These are phyloP conservation scores for Bombus polaris DNA, from an alignment of 1,140 invertebrate genomes.

Conservation along the genomic window DNA sequence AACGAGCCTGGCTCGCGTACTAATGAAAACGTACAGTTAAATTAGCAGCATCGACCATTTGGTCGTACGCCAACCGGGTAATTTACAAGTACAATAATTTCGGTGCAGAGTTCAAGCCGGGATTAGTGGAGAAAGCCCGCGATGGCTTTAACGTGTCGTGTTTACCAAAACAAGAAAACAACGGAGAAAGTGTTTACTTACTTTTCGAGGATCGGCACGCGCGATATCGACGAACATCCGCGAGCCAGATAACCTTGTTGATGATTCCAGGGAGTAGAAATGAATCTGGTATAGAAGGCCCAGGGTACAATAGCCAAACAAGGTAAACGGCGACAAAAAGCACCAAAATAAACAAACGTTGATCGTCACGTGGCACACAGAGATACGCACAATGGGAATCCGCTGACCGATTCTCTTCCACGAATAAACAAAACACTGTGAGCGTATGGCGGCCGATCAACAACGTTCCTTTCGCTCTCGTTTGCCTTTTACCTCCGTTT, in stretches of 20 bases:
- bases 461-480: conserved; percentile 19
- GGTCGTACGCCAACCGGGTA: conserved; percentile 50
- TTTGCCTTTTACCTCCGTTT: background rate
- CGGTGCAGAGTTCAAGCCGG: conserved; percentile 4
- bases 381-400: conserved; percentile 26
- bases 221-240: too few species aligned
- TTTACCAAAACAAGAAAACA: background rate
- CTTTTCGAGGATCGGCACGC: background rate
- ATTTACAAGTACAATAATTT: conserved; percentile 60
- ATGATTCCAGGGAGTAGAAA: background rate
- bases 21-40: conserved; percentile 55
- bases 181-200: background rate
- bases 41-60: conserved; percentile 56
- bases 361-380: conserved; percentile 50
- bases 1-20: conserved; percentile 33
- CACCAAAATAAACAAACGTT: conserved; percentile 35
- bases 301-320: background rate
- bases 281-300: background rate
- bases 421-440: conserved; percentile 42
- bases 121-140: conserved; percentile 11
- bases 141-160: background rate
- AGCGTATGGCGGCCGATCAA: background rate
- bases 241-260: too few species aligned
- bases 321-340: background rate
- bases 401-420: background rate